Evolutionary conservation across 2,797 vertebrate species (phyloP).

Genomic region (Esox lucius): DNA sequence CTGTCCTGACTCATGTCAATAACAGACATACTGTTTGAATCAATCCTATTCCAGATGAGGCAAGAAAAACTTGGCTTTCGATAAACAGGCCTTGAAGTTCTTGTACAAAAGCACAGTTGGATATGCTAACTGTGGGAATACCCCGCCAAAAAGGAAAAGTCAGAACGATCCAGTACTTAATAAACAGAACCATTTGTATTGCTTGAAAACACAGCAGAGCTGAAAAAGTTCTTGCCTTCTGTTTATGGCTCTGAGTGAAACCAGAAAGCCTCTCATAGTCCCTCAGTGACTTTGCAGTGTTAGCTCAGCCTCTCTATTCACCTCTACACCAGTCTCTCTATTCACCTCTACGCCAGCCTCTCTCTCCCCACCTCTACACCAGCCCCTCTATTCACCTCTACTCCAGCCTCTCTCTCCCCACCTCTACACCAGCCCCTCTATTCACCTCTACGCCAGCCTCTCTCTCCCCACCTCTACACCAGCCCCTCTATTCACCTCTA

Average conservation of each 20-base stretch:
- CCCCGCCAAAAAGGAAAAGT: slow-evolving; percentile 45
- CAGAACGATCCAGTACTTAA: slow-evolving; percentile 49
- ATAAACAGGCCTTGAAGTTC: slow-evolving; percentile 46
- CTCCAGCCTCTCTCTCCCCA: too few relatives aligned
- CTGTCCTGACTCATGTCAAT: slow-evolving; percentile 43
- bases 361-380: neutral
- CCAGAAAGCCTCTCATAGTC: slow-evolving; percentile 53
- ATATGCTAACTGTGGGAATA: slow-evolving; percentile 39
- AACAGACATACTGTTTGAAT: slow-evolving; percentile 49
- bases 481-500: slow-evolving; percentile 32
- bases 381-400: slow-evolving; percentile 17
- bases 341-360: slow-evolving; percentile 11
- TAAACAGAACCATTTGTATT: slow-evolving; percentile 65
- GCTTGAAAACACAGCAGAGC: slow-evolving; percentile 62
- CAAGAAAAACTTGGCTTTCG: slow-evolving; percentile 55
- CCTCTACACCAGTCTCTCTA: slow-evolving; percentile 12
- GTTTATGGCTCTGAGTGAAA: slow-evolving; percentile 65
- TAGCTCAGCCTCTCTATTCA: slow-evolving; percentile 43
- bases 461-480: neutral
- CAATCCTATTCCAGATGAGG: slow-evolving; percentile 47
- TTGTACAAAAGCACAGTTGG: slow-evolving; percentile 56
- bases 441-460: too few relatives aligned
- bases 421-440: too few relatives aligned
- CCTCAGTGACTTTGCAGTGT: slow-evolving; percentile 47
- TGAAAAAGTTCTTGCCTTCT: slow-evolving; percentile 58